Percentiles rank a stretch among this genome's conserved stretches.
These are phyloP conservation scores for Fringilla coelebs DNA, from an alignment of 2,797 vertebrate genomes.

Conservation along the genomic window DNA sequence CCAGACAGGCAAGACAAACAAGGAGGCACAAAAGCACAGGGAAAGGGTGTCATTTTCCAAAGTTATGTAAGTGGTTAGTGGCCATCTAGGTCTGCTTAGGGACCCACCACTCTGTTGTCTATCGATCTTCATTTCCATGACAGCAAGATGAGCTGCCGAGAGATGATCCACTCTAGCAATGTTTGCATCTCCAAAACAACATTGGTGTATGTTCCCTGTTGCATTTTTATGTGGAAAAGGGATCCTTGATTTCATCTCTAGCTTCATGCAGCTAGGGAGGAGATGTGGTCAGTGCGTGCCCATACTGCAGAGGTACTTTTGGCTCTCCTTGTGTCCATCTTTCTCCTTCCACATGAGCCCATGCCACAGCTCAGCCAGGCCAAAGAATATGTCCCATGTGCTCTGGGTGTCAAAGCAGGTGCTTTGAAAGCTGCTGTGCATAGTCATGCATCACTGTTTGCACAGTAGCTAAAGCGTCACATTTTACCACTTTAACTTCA, in stretches of 20 bases:
- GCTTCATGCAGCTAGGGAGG: background rate
- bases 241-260: background rate
- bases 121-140: background rate
- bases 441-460: background rate
- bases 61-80: background rate
- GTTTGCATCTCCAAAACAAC: background rate
- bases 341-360: background rate
- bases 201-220: background rate
- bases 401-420: background rate
- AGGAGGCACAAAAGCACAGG: background rate
- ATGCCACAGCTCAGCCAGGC: background rate
- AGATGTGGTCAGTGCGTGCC: background rate
- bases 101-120: background rate
- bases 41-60: background rate
- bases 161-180: background rate
- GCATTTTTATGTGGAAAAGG: background rate
- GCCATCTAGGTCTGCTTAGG: background rate
- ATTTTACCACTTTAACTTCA: background rate
- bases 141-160: background rate
- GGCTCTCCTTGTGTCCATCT: background rate
- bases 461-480: background rate
- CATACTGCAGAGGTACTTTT: accelerated
- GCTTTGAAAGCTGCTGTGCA: background rate
- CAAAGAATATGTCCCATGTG: background rate
- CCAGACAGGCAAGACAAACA: background rate